Conservation (phyloP, 2,888 invertebrate genomes). For the Microchrysa polita region DNA sequence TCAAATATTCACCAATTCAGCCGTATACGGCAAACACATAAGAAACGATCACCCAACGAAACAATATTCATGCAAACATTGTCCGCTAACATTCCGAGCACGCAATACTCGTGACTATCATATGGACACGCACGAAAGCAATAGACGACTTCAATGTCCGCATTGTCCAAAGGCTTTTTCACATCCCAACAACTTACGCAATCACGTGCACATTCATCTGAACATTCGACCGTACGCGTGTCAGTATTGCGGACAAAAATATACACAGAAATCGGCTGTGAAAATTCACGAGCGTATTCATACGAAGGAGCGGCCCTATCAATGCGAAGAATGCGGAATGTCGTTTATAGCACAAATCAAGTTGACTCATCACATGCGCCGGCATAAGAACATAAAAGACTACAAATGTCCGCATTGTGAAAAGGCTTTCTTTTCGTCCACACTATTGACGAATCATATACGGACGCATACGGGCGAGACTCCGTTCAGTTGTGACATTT, state of each 20-base stretch:
- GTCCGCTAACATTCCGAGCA: background rate
- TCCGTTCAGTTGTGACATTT: slow-evolving; percentile 52
- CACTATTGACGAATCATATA: slow-evolving; percentile 57
- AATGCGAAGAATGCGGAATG: slow-evolving; percentile 27
- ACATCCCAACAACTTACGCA: slow-evolving; percentile 29
- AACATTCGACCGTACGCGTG: slow-evolving; percentile 22
- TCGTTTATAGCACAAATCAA: slow-evolving; percentile 55
- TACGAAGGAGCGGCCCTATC: slow-evolving; percentile 54
- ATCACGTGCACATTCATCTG: slow-evolving; percentile 27
- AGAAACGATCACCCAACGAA: slow-evolving; percentile 25
- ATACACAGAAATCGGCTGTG: slow-evolving; percentile 55
- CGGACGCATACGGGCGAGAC: slow-evolving; percentile 59
- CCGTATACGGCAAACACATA: slow-evolving; percentile 20
- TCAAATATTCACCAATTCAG: background rate
- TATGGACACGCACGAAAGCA: background rate
- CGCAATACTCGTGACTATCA: background rate
- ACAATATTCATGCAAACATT: background rate
- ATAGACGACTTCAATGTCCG: slow-evolving; percentile 5
- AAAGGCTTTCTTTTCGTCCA: slow-evolving; percentile 57
- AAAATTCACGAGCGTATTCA: slow-evolving; percentile 56
- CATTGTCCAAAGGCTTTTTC: slow-evolving; percentile 40
- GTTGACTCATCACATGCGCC: slow-evolving; percentile 57
- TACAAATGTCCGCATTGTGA: slow-evolving; percentile 56
- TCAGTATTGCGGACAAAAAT: slow-evolving; percentile 55
- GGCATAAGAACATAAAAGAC: slow-evolving; percentile 59